These are phyloP conservation scores for Mnemiopsis leidyi DNA, from an alignment of 37 sponge, comb jelly and placozoan species.

Conservation along the genomic window DNA sequence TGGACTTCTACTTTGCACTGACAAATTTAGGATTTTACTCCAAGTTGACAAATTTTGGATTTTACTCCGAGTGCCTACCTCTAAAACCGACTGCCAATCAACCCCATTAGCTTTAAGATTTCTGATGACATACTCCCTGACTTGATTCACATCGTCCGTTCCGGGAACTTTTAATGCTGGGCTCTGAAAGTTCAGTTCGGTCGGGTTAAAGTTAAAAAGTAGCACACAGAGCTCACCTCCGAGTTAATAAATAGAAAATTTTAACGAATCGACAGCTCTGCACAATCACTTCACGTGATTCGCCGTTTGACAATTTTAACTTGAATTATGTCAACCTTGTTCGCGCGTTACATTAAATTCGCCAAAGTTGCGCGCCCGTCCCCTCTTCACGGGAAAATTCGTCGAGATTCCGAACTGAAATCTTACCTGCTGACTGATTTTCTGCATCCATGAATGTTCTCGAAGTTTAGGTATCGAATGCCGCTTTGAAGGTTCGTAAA, in stretches of 20 bases:
- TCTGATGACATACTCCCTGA: slow-evolving; percentile 43
- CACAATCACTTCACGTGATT: background rate
- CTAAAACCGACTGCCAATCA: slow-evolving; percentile 11
- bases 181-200: slow-evolving; percentile 23
- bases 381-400: background rate
- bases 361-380: slow-evolving; percentile 13
- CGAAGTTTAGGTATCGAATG: slow-evolving; percentile 11
- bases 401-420: background rate
- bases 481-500: slow-evolving; percentile 32
- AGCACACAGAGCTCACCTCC: no score
- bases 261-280: no score
- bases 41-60: no score
- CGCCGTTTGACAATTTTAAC: background rate
- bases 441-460: slow-evolving; percentile 66
- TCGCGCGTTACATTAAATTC: slow-evolving; percentile 31
- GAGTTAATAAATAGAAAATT: no score
- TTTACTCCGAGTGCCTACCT: no score
- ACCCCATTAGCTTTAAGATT: slow-evolving; percentile 49
- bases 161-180: background rate
- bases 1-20: no score
- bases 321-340: background rate
- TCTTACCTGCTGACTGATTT: slow-evolving; percentile 32
- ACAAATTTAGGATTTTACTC: no score
- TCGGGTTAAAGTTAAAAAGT: no score
- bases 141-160: background rate